A percentile compares a stretch with the other conserved stretches of the same genome.
These are phyloP conservation scores for Noctua fimbriata DNA, from an alignment of 2,888 invertebrate genomes.

Conservation along the genomic window DNA sequence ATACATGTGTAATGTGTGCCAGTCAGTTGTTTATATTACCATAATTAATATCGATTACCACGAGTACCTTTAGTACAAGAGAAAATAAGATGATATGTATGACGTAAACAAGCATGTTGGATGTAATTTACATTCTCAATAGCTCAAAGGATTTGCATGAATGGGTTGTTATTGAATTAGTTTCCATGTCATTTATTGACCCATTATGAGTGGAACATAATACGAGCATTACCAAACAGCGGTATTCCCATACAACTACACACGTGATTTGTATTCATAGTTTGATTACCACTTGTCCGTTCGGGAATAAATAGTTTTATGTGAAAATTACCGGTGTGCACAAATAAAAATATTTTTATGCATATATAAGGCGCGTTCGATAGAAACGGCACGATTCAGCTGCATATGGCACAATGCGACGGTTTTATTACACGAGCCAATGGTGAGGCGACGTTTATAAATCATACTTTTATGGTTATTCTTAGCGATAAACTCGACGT, in stretches of 20 bases:
- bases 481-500: constrained; percentile 81
- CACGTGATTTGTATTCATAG: constrained; percentile 34
- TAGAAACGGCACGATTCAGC: constrained; percentile 76
- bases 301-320: constrained; percentile 47
- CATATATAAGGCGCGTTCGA: constrained; percentile 74
- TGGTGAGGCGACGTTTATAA: constrained; percentile 84
- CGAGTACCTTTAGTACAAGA: constrained; percentile 33
- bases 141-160: constrained; percentile 54
- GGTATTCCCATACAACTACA: constrained; percentile 26
- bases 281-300: constrained; percentile 45
- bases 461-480: constrained; percentile 87
- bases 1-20: constrained; percentile 23
- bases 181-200: constrained; percentile 54
- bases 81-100: constrained; percentile 50
- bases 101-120: constrained; percentile 48
- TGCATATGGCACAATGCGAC: constrained; percentile 77
- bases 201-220: constrained; percentile 24
- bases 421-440: constrained; percentile 82
- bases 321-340: constrained; percentile 58
- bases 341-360: constrained; percentile 66
- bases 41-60: constrained; percentile 29
- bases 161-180: constrained; percentile 59
- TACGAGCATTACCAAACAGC: constrained; percentile 21
- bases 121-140: constrained; percentile 55
- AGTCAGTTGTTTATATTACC: constrained; percentile 33